Base-by-base conservation (phyloP, 2,797 vertebrate genomes). In the Pangasius sanitwongsei region DNA sequence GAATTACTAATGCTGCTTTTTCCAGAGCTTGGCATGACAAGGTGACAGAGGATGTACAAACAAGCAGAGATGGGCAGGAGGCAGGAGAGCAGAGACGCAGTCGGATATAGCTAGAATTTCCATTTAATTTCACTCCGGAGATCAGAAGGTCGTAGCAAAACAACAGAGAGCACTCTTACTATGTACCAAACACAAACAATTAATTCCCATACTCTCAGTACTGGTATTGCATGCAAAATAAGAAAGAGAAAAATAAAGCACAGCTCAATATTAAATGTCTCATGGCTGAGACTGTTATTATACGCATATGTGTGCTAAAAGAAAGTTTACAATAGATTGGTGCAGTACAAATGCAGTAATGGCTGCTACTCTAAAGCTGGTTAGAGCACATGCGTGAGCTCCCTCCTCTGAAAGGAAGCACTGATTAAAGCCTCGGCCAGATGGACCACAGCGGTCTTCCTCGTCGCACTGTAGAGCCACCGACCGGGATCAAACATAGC, bases 361-460 rank as follows among this genome's bases (percentile, higher is more conserved):
- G 63, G 85, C 87, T 85, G 75, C 84, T 37, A 61, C 84, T 74
- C 74, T 86, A 69, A 88, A 84, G 41, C 65, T 63, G 53, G 78
- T 91, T 37, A 78, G 50, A n/a, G 65, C 57, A 91, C 91, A 69
- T 92, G 91, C 78, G 89, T 93, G 65, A 89, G 90, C 86, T 89
- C 86, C 84, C 87, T 59, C 80, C 91, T 91, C 89, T 84, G 88
- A 89, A 88, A 90, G 89, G 83, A 89, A 91, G 89, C 83, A 69
- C 90, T 90, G 94, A 96, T 96, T 96, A 96, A 96, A 96, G 92
- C 94, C 93, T 91, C 69, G 85, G 93, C 94, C 96, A 97, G 96
- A 97, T 96, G 96, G 96, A 95, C 94, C 95, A 92, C 95, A 95
- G 96, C 93, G 91, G 95, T 96, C 89, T 75, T 94, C 93, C 94